Percentiles rank a stretch among this genome's conserved stretches.
Conservation (phyloP, 2,113 vertebrate genomes). For the Dicerorhinus sumatrensis region DNA sequence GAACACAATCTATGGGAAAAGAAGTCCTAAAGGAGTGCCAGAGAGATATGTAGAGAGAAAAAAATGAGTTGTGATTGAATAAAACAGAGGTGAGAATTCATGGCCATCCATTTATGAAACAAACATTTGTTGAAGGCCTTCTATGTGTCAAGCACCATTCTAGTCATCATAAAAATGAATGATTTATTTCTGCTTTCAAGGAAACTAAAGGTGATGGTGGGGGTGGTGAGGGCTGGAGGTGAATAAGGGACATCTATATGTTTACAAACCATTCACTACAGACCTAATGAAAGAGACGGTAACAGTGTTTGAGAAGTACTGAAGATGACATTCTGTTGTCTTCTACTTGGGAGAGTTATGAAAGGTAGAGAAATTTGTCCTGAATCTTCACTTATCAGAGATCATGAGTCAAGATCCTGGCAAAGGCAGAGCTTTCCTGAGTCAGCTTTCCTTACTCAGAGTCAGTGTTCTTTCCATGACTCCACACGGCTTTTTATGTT, state of each 20-base stretch:
- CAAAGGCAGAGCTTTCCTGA: not conserved
- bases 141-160: not conserved
- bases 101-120: not conserved
- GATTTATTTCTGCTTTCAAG: not conserved
- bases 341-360: not conserved
- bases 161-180: not conserved
- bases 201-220: not conserved
- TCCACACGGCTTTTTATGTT: not conserved
- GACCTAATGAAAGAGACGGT: not conserved
- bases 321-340: not conserved
- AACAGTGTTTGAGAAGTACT: not conserved
- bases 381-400: not conserved
- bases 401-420: not conserved
- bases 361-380: not conserved
- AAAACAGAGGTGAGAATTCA: not conserved
- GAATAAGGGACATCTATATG: not conserved
- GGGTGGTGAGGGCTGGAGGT: not conserved
- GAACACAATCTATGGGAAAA: not conserved
- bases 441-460: not conserved
- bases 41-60: not conserved
- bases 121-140: conserved; percentile 5
- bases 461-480: not conserved
- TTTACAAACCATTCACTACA: not conserved
- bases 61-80: not conserved
- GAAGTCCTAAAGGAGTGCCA: not conserved